Evolutionary conservation across 2,113 vertebrate species (phyloP).

Genomic region (Pelecanoides urinatrix): DNA sequence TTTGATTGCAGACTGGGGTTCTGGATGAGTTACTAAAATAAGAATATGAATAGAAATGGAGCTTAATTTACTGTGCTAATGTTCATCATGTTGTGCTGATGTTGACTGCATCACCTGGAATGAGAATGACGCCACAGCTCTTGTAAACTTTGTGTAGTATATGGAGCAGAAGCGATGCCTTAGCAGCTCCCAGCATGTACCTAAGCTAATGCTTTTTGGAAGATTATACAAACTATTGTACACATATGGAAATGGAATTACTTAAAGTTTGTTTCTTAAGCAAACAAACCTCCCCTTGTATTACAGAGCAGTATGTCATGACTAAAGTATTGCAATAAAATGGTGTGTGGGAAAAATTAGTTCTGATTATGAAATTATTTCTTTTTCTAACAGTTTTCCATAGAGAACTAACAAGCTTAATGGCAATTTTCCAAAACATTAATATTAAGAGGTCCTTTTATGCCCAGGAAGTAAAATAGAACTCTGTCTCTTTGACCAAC

Average conservation of each 20-base stretch:
- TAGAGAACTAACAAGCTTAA: neutral
- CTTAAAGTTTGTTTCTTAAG: neutral
- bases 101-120: rapidly evolving
- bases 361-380: neutral
- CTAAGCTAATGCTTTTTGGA: neutral
- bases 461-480: neutral
- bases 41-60: neutral
- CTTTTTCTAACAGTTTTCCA: neutral
- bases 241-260: neutral
- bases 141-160: neutral
- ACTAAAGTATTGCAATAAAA: neutral
- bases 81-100: neutral
- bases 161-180: neutral
- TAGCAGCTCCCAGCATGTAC: neutral
- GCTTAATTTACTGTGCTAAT: neutral
- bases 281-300: neutral
- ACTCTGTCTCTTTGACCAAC: neutral
- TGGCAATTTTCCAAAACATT: neutral
- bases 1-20: neutral
- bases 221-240: neutral
- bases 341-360: neutral
- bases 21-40: neutral
- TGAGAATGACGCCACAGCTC: neutral
- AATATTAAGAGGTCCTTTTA: neutral
- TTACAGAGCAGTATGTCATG: neutral